Evolutionary conservation across 1,140 invertebrate species (phyloP).

Genomic region (Rhopalosiphum maidis): DNA sequence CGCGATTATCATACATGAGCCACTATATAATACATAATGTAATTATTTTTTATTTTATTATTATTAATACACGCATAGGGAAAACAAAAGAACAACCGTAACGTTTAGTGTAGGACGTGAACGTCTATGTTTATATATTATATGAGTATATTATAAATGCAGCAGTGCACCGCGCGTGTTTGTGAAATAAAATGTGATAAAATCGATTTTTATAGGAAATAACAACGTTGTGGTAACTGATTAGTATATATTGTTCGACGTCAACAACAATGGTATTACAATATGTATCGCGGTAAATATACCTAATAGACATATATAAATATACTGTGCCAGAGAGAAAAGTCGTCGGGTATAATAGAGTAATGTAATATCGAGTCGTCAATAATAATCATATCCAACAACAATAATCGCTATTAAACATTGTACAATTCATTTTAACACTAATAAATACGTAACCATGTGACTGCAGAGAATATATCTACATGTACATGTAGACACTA

Average conservation of each 20-base stretch:
- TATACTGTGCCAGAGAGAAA: not conserved
- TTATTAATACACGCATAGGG: not conserved
- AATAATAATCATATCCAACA: not conserved
- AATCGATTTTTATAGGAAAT: slow-evolving; percentile 24
- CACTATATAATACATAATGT: not conserved
- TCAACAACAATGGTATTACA: slow-evolving; percentile 12
- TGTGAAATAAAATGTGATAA: not conserved
- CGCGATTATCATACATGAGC: not conserved
- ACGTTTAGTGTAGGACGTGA: not conserved
- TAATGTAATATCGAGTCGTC: not conserved
- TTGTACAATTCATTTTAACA: not conserved
- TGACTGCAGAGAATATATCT: not conserved
- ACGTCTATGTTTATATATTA: not conserved
- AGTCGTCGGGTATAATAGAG: not conserved
- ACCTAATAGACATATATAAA: not conserved
- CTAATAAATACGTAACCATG: not conserved
- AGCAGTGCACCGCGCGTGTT: not conserved
- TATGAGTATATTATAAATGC: slow-evolving; percentile 4
- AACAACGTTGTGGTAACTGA: slow-evolving; percentile 3
- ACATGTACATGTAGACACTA: not conserved
- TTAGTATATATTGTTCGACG: slow-evolving; percentile 26
- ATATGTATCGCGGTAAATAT: not conserved
- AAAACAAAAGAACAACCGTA: not conserved
- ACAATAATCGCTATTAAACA: not conserved
- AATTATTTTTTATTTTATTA: not conserved